Percentiles rank a stretch among this genome's conserved stretches.
phyloP scores from a whole-genome alignment of 2,113 vertebrate genomes.

The Microtus pennsylvanicus region DNA sequence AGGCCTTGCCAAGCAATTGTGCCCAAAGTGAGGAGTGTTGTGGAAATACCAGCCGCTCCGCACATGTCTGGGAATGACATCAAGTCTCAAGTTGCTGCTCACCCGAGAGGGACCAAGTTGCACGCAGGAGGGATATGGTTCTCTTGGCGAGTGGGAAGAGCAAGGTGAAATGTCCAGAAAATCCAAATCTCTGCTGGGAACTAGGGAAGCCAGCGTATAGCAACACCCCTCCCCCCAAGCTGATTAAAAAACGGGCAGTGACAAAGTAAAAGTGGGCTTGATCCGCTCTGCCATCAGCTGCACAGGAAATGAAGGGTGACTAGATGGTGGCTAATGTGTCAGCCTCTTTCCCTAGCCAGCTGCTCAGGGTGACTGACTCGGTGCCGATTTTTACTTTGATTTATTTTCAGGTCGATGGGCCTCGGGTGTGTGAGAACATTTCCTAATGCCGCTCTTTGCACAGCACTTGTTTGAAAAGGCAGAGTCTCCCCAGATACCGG shows the following conservation, averaged over 20 bases:
- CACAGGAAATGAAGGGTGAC: slow-evolving; percentile 9
- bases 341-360: background rate
- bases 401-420: slow-evolving; percentile 28
- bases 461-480: slow-evolving; percentile 27
- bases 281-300: background rate
- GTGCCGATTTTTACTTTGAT: background rate
- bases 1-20: slow-evolving; percentile 35
- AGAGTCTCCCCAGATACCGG: background rate
- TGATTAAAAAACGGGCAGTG: slow-evolving; percentile 32
- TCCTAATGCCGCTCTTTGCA: background rate
- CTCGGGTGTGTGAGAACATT: background rate
- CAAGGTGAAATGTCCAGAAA: slow-evolving; percentile 5
- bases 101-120: slow-evolving; percentile 37
- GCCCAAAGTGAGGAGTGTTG: slow-evolving; percentile 46
- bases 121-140: background rate
- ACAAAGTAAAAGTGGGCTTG: background rate
- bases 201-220: slow-evolving; percentile 18
- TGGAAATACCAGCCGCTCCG: slow-evolving; percentile 23
- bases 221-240: background rate
- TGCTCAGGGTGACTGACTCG: background rate
- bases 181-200: slow-evolving; percentile 11
- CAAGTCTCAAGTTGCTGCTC: slow-evolving; percentile 44
- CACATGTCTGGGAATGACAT: slow-evolving; percentile 55
- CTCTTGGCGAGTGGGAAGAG: slow-evolving; percentile 30
- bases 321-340: background rate